Conservation (phyloP, 2,113 vertebrate species). For the Tragelaphus strepsiceros region DNA sequence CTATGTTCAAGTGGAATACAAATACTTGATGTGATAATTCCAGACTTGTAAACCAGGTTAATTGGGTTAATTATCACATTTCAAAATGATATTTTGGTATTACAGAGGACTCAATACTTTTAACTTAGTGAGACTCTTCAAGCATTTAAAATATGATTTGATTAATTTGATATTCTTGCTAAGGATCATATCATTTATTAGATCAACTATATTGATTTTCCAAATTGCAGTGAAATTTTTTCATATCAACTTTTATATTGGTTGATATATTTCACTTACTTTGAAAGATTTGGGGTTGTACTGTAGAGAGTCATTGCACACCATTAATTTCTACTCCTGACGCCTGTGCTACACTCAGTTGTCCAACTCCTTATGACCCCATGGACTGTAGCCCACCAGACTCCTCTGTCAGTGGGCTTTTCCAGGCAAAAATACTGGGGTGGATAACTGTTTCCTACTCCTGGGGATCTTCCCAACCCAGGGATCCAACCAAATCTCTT, state of each 20-base stretch:
- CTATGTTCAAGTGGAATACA: not conserved
- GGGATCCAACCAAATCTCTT: not conserved
- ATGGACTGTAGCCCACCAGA: not conserved
- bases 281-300: not conserved
- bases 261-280: not conserved
- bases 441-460: not conserved
- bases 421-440: not conserved
- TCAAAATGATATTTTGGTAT: not conserved
- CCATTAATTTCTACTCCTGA: not conserved
- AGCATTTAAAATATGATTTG: constrained; percentile 2
- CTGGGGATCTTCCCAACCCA: not conserved
- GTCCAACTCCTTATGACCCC: not conserved
- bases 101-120: not conserved
- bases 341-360: not conserved
- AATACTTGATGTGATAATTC: not conserved
- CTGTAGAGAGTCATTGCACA: not conserved
- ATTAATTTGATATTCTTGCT: not conserved
- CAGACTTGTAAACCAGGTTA: not conserved
- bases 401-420: not conserved
- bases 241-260: not conserved
- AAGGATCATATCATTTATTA: not conserved
- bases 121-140: not conserved
- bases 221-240: not conserved
- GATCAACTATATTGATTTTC: not conserved
- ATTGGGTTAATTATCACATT: not conserved